phyloP scores from a whole-genome alignment of 2,888 invertebrate species.

The Arrhopalites spinosus region DNA sequence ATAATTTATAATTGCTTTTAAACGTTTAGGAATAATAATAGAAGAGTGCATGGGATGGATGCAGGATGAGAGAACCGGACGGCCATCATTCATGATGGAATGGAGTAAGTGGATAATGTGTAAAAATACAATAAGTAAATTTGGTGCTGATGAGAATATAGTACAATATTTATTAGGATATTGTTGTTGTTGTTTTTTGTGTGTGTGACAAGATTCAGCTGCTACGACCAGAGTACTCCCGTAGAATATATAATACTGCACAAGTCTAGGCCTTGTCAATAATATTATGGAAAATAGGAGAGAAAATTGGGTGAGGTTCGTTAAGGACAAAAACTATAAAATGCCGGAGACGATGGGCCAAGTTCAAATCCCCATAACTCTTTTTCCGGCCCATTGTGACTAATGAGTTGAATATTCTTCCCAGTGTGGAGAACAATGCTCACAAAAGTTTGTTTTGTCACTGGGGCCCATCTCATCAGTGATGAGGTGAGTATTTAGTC shows the following conservation, averaged over 20 bases:
- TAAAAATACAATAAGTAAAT: not conserved
- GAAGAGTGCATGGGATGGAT: not conserved
- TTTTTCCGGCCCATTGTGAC: slow-evolving; percentile 39
- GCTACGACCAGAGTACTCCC: not conserved
- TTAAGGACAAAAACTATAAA: slow-evolving; percentile 2
- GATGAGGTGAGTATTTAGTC: not conserved
- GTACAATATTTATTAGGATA: slow-evolving; percentile 30
- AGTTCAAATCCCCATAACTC: slow-evolving; percentile 34
- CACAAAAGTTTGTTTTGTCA: not conserved
- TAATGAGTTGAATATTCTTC: slow-evolving; percentile 30
- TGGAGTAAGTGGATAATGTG: not conserved
- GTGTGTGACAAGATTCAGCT: slow-evolving; percentile 33
- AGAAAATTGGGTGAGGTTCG: slow-evolving; percentile 25
- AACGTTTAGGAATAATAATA: not conserved
- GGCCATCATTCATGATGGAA: slow-evolving; percentile 3
- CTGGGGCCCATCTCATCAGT: not conserved
- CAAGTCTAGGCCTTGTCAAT: too few relatives aligned
- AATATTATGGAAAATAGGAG: not conserved
- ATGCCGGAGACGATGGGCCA: not conserved
- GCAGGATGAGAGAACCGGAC: not conserved
- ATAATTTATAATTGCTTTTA: too few relatives aligned
- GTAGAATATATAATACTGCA: not conserved
- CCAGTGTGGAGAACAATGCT: not conserved
- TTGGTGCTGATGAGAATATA: slow-evolving; percentile 16
- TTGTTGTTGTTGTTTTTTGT: slow-evolving; percentile 32